phyloP scores from a whole-genome alignment of 2,113 vertebrate species.

The Syngnathoides biaculeatus region DNA sequence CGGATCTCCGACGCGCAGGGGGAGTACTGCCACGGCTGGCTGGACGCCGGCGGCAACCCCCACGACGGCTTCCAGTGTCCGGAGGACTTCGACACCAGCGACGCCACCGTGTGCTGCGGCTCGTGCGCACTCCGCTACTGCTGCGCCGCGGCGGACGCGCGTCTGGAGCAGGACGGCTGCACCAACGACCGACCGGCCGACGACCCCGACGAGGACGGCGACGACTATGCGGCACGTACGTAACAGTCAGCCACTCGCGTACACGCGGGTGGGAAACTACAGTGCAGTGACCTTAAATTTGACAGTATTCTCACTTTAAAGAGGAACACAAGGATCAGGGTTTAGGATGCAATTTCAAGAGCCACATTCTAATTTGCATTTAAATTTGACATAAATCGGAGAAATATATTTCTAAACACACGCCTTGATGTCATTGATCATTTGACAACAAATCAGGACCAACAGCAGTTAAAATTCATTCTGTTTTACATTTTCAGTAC shows the following conservation, averaged over 20 bases:
- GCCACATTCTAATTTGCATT: too few species aligned
- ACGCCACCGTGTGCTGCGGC: slow-evolving; percentile 94
- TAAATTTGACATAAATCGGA: too few species aligned
- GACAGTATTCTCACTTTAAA: too few species aligned
- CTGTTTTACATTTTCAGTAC: too few species aligned
- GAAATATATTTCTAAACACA: too few species aligned
- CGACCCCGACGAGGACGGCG: slow-evolving; percentile 37
- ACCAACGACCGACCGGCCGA: slow-evolving; percentile 82
- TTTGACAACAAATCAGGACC: too few species aligned
- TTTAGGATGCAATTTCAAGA: too few species aligned
- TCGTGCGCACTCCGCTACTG: slow-evolving; percentile 91
- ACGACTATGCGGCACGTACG: slow-evolving; percentile 84
- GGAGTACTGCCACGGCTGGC: slow-evolving; percentile 95
- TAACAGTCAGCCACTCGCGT: slow-evolving; percentile 19
- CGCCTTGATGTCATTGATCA: too few species aligned
- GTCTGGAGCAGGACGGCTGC: slow-evolving; percentile 89
- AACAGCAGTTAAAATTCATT: too few species aligned
- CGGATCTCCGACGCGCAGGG: slow-evolving; percentile 76
- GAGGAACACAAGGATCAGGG: too few species aligned
- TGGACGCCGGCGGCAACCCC: slow-evolving; percentile 84
- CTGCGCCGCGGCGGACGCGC: slow-evolving; percentile 86
- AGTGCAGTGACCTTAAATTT: too few species aligned
- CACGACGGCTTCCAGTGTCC: slow-evolving; percentile 95
- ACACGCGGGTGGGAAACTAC: too few species aligned
- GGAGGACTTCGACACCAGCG: slow-evolving; percentile 88